Evolutionary conservation across 1,140 invertebrate species (phyloP), one percentile per base, ranked within the genome.

Genomic region (Reticulitermes speratus): DNA sequence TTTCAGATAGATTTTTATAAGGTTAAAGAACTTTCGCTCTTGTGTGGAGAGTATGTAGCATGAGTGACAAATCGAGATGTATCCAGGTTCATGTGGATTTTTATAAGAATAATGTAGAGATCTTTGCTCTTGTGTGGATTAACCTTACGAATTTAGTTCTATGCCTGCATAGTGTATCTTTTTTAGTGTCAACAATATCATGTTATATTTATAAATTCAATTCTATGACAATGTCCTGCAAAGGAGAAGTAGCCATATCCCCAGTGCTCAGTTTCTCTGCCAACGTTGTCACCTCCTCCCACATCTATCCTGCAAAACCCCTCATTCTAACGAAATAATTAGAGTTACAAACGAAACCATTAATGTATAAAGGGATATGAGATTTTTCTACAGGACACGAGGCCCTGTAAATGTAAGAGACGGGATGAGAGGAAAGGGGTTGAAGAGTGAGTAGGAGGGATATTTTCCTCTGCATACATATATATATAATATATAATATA

Each of bases 291-390:
- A 30, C 16, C 65, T 75, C 65, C 0, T 75, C 65, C 14, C 65
- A 9, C 65, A 75, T 30, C 3, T 30, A 75, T 30, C 65, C 25
- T 30, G 25, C 65, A 9, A 8, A 9, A 3, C 9, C 65, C 65
- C 65, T 75, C 25, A 75, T 25, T 75, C 65, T 75, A 75, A 75
- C 65, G 65, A 75, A 75, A 75, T 75, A 75, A 75, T 75, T 75
- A 75, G 25, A 75, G 8, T 75, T 75, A 75, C 65, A 75, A 75
- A 75, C 65, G 65, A 75, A 75, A 75, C 65, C 65, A 75, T 75
- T 75, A 75, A 75, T 75, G 65, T 75, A 75, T 75, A 75, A 75
- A 75, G 65, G 65, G 65, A 75, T 75, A 75, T 75, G 65, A 75
- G 65, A 75, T 75, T 75, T 75, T 75, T 75, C 25, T 75, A 75